phyloP scores from a whole-genome alignment of 2,113 vertebrate species.

The Anthoscopus minutus region DNA sequence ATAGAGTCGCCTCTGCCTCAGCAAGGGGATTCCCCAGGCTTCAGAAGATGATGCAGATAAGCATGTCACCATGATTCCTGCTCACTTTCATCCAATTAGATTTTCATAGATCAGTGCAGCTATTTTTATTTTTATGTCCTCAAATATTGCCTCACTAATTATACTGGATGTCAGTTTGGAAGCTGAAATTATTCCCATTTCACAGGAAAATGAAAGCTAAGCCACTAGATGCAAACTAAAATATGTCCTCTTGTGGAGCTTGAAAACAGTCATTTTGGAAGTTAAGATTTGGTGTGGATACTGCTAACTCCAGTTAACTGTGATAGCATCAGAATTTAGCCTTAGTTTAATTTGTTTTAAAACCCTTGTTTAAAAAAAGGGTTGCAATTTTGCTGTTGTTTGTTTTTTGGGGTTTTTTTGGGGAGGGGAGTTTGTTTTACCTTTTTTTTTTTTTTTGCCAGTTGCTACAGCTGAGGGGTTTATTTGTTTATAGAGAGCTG shows the following conservation, averaged over 20 bases:
- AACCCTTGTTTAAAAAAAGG: neutral
- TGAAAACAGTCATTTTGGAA: neutral
- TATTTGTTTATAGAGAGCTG: neutral
- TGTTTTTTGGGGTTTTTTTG: neutral
- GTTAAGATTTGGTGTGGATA: neutral
- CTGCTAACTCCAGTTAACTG: neutral
- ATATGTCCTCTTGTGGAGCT: neutral
- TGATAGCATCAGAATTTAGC: neutral
- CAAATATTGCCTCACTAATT: neutral
- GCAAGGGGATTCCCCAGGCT: neutral
- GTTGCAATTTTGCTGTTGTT: neutral
- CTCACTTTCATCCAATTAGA: neutral
- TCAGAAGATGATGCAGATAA: neutral
- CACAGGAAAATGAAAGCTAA: neutral
- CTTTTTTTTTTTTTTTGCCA: neutral
- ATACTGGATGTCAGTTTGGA: neutral
- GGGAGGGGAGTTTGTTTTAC: neutral
- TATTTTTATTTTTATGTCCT: neutral
- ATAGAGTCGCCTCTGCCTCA: neutral
- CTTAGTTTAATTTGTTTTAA: neutral
- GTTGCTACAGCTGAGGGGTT: neutral
- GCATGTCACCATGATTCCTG: neutral
- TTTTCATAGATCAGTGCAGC: neutral
- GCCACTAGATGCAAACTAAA: neutral
- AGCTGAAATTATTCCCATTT: neutral